Evolutionary conservation across 2,797 vertebrate species (phyloP), one percentile per base, ranked within the genome.

Genomic region (Platyrinchus mystaceus): DNA sequence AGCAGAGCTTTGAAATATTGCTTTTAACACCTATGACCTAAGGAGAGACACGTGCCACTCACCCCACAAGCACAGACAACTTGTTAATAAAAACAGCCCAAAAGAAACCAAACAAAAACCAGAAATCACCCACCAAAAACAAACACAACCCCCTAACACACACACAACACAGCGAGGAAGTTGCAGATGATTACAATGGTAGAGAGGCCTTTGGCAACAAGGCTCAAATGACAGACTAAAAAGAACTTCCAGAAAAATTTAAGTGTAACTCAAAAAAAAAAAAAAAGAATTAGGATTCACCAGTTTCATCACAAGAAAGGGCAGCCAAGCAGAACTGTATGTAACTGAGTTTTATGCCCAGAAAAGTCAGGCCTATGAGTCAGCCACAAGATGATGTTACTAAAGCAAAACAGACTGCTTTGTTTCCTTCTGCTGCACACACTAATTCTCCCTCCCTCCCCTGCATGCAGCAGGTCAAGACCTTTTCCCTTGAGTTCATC

Each of bases 361-460:
- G 86, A 94, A 74, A 85, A 96, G 89, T 41, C 81, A 95, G 78
- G 60, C 71, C 71, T 62, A 10, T 92, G 89, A 96, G 81, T 95
- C 94, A 95, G 78, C 78, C 93, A 46, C 44, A 11, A 47, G 68
- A 87, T 23, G 82, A 95, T 94, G 92, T 82, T 34, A 70, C 84
- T 75, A 89, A 90, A 92, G 94, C 92, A 95, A 43, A 89, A 71
- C 67, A 15, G 63, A 76, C 50, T 49, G 86, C 89, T 92, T 94
- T 95, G 94, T 96, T 81, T 60, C 87, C 56, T 55, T 1, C 60
- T 53, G 16, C 79, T 22, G 60, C 82, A 46, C 59, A 77, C 43
- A 9, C 32, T 74, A 27, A 59, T 46, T 30, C 89, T 37, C 28
- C 47, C 68, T 55, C 80, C 74, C 77, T 84, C 75, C 28, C 26